Evolutionary conservation across 1,140 invertebrate genomes (phyloP).

Genomic region (Neomicropteryx cornuta): DNA sequence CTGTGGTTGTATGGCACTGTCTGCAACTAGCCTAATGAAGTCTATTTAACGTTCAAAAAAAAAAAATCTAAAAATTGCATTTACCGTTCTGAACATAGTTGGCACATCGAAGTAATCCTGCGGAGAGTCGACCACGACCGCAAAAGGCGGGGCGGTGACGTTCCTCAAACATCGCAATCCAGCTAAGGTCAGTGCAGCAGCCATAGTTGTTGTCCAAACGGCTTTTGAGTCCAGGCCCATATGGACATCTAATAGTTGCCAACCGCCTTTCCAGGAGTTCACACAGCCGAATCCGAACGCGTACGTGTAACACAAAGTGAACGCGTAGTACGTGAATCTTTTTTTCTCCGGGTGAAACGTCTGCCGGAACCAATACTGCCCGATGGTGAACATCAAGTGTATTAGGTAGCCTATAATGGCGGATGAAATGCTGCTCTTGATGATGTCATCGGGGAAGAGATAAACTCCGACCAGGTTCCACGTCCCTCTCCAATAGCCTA

Average conservation of each 20-base stretch:
- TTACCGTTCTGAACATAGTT: slow-evolving; percentile 61
- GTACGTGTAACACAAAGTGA: slow-evolving; percentile 63
- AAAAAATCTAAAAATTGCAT: too few relatives aligned
- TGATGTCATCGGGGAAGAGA: slow-evolving; percentile 46
- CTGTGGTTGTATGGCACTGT: too few relatives aligned
- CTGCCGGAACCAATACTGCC: slow-evolving; percentile 50
- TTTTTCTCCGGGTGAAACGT: slow-evolving; percentile 53
- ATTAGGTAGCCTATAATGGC: slow-evolving; percentile 54
- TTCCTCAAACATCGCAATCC: slow-evolving; percentile 60
- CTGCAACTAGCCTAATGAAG: too few relatives aligned
- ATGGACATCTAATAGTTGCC: slow-evolving; percentile 61
- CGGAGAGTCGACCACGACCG: slow-evolving; percentile 58
- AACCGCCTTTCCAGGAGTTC: slow-evolving; percentile 74
- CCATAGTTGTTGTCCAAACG: slow-evolving; percentile 45
- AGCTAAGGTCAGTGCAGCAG: slow-evolving; percentile 52
- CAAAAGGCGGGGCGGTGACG: slow-evolving; percentile 69
- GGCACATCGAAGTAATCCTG: slow-evolving; percentile 70
- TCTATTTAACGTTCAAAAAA: too few relatives aligned
- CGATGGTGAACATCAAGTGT: slow-evolving; percentile 53
- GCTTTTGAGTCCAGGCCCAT: slow-evolving; percentile 49
- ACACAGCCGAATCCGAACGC: slow-evolving; percentile 68
- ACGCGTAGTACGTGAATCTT: slow-evolving; percentile 54
- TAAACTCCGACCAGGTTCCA: slow-evolving; percentile 69
- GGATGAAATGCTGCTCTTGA: slow-evolving; percentile 52
- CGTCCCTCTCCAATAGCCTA: slow-evolving; percentile 76